phyloP scores from a whole-genome alignment of 2,113 vertebrate species.

The Rhinolophus sinicus region DNA sequence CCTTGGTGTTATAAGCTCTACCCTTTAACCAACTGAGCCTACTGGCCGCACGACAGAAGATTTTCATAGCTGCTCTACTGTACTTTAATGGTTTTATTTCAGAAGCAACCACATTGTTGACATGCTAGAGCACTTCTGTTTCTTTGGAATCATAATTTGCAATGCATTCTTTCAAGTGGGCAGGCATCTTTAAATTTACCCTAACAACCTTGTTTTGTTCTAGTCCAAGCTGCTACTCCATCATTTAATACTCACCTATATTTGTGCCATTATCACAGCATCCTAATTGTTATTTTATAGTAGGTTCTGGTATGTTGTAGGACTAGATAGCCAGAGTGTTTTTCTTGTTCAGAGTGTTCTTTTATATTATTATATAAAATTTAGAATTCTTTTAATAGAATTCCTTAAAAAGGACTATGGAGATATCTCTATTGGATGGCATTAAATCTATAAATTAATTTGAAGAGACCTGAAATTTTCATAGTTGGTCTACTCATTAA shows the following conservation, averaged over 20 bases:
- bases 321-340: background rate
- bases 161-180: background rate
- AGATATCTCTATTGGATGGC: background rate
- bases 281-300: constrained; percentile 5
- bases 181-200: background rate
- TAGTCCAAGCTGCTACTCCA: background rate
- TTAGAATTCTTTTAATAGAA: background rate
- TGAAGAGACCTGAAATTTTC: background rate
- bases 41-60: background rate
- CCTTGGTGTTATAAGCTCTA: too few relatives aligned
- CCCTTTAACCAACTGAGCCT: too few relatives aligned
- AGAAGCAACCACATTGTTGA: background rate
- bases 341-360: background rate
- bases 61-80: background rate
- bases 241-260: background rate
- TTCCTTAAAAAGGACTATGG: background rate
- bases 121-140: background rate
- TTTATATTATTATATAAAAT: constrained; percentile 33
- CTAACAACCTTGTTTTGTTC: constrained; percentile 7
- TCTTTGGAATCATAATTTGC: background rate
- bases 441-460: constrained; percentile 49
- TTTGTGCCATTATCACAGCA: background rate
- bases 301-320: background rate
- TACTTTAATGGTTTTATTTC: constrained; percentile 14
- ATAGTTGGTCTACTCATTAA: background rate